Percentiles rank a stretch among this genome's conserved stretches.
Evolutionary conservation across 2,888 invertebrate genomes (phyloP).

Genomic region (Acanthosoma haemorrhoidale): DNA sequence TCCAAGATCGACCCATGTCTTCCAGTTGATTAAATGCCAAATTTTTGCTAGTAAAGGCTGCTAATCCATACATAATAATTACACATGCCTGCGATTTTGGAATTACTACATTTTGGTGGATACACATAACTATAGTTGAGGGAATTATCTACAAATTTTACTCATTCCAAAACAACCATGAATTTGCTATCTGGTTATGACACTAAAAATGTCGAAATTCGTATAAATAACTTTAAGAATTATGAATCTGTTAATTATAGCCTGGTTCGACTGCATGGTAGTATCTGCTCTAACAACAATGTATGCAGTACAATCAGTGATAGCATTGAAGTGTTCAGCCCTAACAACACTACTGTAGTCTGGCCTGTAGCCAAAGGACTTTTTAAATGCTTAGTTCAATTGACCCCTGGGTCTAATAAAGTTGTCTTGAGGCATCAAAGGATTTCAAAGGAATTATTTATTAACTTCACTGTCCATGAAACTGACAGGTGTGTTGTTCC

Average conservation of each 20-base stretch:
- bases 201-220: constrained; percentile 1
- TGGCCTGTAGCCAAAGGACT: constrained; percentile 62
- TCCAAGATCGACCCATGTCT: too few species aligned
- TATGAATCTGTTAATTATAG: constrained; percentile 56
- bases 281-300: constrained; percentile 48
- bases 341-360: constrained; percentile 43
- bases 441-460: constrained; percentile 21
- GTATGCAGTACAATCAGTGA: constrained; percentile 46
- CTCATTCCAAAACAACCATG: too few species aligned
- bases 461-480: constrained; percentile 33
- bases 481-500: constrained; percentile 47
- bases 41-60: too few species aligned
- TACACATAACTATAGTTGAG: too few species aligned
- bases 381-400: constrained; percentile 63
- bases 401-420: constrained; percentile 59
- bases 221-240: constrained; percentile 17
- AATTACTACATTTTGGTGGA: too few species aligned
- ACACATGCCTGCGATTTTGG: too few species aligned
- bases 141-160: too few species aligned
- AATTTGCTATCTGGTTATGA: too few species aligned
- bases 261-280: constrained; percentile 57
- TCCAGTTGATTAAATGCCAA: too few species aligned
- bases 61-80: too few species aligned
- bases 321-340: constrained; percentile 47
- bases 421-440: constrained; percentile 56